phyloP scores from a whole-genome alignment of 2,888 invertebrate species.

The Cabera pusaria region DNA sequence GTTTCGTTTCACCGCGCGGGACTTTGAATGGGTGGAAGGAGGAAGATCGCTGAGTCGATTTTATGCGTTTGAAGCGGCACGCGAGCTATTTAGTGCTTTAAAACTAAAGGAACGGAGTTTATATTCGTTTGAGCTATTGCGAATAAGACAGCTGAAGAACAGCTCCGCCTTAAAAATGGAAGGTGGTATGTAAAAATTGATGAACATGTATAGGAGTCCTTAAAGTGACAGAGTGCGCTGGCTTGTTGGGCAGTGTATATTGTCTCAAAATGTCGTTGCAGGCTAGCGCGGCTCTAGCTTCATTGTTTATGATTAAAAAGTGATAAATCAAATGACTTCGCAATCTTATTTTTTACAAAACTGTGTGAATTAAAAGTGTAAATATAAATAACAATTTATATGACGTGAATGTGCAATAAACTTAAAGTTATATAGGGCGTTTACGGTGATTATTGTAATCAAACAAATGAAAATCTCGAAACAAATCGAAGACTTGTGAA shows the following conservation, averaged over 20 bases:
- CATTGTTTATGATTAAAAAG: constrained; percentile 81
- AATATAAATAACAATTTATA: constrained; percentile 6
- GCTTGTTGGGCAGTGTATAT: constrained; percentile 81
- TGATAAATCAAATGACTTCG: constrained; percentile 81
- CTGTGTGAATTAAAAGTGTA: constrained; percentile 32
- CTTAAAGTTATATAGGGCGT: constrained; percentile 11
- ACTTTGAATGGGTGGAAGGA: constrained; percentile 54
- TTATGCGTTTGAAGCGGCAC: constrained; percentile 43
- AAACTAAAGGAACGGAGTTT: accelerated
- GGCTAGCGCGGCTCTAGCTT: constrained; percentile 60
- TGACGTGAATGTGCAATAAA: constrained; percentile 6
- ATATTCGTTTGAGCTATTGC: constrained; percentile 28
- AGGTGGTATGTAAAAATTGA: constrained; percentile 84
- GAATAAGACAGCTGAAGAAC: constrained; percentile 65
- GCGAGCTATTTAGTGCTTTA: constrained; percentile 35
- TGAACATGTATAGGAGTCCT: constrained; percentile 83
- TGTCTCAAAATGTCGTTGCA: constrained; percentile 79
- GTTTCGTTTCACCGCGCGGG: constrained; percentile 60
- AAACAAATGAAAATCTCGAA: constrained; percentile 6
- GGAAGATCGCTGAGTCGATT: constrained; percentile 60
- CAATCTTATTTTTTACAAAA: constrained; percentile 57
- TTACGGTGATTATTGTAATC: constrained; percentile 3
- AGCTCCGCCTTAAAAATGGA: constrained; percentile 84
- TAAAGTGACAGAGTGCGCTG: constrained; percentile 83
- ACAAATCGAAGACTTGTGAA: constrained; percentile 6